Conservation (phyloP, 1,140 invertebrate genomes). For the Drosophila ananassae region DNA sequence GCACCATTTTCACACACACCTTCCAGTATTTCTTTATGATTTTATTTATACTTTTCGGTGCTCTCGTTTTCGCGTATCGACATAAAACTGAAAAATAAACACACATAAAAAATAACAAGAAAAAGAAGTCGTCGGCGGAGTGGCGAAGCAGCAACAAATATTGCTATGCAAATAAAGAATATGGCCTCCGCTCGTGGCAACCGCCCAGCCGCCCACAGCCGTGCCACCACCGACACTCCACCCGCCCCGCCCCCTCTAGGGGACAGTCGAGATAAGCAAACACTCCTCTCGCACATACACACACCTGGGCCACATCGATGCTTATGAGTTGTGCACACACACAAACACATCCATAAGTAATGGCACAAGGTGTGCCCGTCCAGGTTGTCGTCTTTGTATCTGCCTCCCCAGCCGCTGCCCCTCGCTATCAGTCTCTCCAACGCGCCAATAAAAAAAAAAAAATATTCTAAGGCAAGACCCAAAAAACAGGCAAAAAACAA, state of each 20-base stretch:
- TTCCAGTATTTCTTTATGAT: constrained; percentile 55
- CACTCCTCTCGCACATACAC: constrained; percentile 37
- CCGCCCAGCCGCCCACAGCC: constrained; percentile 5
- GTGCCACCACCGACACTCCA: background rate
- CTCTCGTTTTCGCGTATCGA: constrained; percentile 76
- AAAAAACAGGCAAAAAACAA: constrained; percentile 33
- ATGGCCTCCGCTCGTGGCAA: constrained; percentile 41
- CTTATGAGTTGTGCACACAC: constrained; percentile 44
- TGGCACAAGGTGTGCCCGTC: constrained; percentile 57
- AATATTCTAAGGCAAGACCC: constrained; percentile 70
- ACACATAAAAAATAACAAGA: constrained; percentile 65
- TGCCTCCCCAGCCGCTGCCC: background rate
- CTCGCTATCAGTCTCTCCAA: constrained; percentile 64
- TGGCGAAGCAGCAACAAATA: constrained; percentile 50
- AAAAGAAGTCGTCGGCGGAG: constrained; percentile 16
- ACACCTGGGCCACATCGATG: constrained; percentile 46
- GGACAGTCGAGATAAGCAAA: constrained; percentile 52
- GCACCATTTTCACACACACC: constrained; percentile 10
- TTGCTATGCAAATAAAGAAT: constrained; percentile 79
- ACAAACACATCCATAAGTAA: constrained; percentile 41
- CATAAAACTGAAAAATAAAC: constrained; percentile 81
- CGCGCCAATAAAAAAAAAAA: constrained; percentile 62
- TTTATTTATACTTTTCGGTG: constrained; percentile 66
- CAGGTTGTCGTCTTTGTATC: constrained; percentile 37
- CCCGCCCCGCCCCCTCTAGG: constrained; percentile 13